Conservation (phyloP, 2,797 vertebrate genomes). For the Cichlasoma orientale region DNA sequence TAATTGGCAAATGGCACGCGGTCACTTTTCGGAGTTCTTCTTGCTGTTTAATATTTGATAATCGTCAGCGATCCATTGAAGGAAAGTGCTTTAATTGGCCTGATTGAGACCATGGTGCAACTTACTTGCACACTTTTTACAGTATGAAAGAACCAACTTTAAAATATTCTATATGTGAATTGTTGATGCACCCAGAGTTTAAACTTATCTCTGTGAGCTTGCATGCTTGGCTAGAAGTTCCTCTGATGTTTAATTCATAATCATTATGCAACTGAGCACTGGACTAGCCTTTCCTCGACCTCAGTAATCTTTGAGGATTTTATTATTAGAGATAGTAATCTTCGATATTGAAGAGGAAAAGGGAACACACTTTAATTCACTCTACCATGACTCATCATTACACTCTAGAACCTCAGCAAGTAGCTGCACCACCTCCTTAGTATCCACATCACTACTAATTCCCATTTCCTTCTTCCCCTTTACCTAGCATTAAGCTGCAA, state of each 20-base stretch:
- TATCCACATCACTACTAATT: slow-evolving; percentile 71
- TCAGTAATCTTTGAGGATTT: slow-evolving; percentile 70
- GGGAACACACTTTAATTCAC: slow-evolving; percentile 64
- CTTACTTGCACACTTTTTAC: slow-evolving; percentile 16
- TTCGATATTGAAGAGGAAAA: slow-evolving; percentile 54
- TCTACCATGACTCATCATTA: slow-evolving; percentile 78
- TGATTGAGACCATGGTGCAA: slow-evolving; percentile 25
- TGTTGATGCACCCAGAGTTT: slow-evolving; percentile 53
- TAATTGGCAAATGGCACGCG: slow-evolving; percentile 67
- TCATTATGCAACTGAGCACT: slow-evolving; percentile 67
- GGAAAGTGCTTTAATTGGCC: slow-evolving; percentile 23
- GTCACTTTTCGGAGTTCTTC: slow-evolving; percentile 32
- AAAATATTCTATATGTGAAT: slow-evolving; percentile 57
- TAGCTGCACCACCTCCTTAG: slow-evolving; percentile 67
- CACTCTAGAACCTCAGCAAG: slow-evolving; percentile 63
- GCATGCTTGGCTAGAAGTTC: slow-evolving; percentile 51
- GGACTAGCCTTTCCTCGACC: slow-evolving; percentile 65
- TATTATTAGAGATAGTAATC: slow-evolving; percentile 71
- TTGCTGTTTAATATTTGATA: slow-evolving; percentile 58
- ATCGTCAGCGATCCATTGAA: slow-evolving; percentile 43
- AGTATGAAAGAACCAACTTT: slow-evolving; percentile 27
- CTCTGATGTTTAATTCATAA: slow-evolving; percentile 75
- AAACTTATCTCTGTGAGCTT: slow-evolving; percentile 44
- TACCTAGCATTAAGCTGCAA: slow-evolving; percentile 72
- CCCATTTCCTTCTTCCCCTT: slow-evolving; percentile 74